These are phyloP conservation scores for Drosophila grimshawi DNA, from an alignment of 1,140 invertebrate species.

Conservation along the genomic window DNA sequence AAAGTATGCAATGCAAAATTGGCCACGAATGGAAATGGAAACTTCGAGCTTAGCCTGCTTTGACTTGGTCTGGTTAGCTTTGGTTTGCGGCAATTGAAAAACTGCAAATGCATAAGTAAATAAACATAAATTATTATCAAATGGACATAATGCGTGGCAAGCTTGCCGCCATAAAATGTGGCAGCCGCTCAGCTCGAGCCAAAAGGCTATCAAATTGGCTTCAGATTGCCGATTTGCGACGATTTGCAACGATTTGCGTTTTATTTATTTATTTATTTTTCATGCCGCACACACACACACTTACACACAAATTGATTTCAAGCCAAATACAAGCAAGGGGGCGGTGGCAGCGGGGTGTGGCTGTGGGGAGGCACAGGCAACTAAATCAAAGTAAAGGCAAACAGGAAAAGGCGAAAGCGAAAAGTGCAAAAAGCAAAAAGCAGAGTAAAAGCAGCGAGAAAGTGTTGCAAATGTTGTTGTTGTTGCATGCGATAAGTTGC, in stretches of 20 bases:
- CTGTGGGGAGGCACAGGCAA: conserved; percentile 32
- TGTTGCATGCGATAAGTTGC: conserved; percentile 77
- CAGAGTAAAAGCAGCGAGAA: conserved; percentile 35
- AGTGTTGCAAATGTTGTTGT: conserved; percentile 32
- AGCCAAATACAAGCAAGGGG: conserved; percentile 13
- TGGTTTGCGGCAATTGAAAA: conserved; percentile 52
- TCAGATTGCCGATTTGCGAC: conserved; percentile 69
- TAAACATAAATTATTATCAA: conserved; percentile 81
- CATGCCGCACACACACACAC: conserved; percentile 17
- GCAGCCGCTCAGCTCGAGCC: conserved; percentile 43
- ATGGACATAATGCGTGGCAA: conserved; percentile 71
- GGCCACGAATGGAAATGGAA: conserved; percentile 7
- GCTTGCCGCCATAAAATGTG: conserved; percentile 71
- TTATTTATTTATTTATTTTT: conserved; percentile 75
- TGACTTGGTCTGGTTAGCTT: conserved; percentile 22
- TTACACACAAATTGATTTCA: neutral
- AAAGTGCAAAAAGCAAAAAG: conserved; percentile 62
- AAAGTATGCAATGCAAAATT: conserved; percentile 14
- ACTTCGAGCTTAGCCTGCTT: no score
- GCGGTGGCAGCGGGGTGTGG: neutral
- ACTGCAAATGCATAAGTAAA: conserved; percentile 45
- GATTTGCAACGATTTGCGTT: conserved; percentile 53
- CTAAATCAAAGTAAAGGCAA: conserved; percentile 73
- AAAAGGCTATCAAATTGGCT: conserved; percentile 75
- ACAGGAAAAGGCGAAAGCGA: conserved; percentile 51